Conservation (phyloP, 2,113 vertebrate species). For the Dipodomys spectabilis region DNA sequence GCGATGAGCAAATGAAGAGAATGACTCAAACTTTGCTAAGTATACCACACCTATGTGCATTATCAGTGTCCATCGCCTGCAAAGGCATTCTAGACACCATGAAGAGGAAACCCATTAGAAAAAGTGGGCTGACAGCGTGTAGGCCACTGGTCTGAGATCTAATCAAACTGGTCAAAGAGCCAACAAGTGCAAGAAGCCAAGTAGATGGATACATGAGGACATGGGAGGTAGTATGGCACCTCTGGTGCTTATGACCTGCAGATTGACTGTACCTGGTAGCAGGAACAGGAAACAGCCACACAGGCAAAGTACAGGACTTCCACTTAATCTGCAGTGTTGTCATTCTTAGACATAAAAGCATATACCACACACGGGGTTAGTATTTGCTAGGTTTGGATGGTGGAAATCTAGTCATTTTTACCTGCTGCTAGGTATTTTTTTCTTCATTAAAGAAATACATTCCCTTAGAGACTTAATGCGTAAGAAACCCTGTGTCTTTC, state of each 20-base stretch:
- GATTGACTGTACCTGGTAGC: not conserved
- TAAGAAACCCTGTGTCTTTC: not conserved
- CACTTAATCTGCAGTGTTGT: not conserved
- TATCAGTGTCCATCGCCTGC: not conserved
- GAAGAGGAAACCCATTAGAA: not conserved
- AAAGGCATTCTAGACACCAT: not conserved
- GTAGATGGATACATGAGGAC: not conserved
- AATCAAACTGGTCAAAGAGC: rapidly evolving
- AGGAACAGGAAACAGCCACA: not conserved
- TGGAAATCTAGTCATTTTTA: too few species aligned
- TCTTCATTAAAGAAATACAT: not conserved
- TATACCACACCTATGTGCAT: not conserved
- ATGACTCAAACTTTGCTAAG: too few species aligned
- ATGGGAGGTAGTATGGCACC: too few species aligned
- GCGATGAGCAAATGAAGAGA: too few species aligned
- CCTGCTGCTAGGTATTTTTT: too few species aligned
- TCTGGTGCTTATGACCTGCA: too few species aligned
- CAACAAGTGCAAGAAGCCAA: not conserved
- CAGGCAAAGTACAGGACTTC: too few species aligned
- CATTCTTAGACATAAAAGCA: too few species aligned
- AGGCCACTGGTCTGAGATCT: not conserved
- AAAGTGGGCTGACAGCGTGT: not conserved
- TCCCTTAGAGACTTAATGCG: too few species aligned
- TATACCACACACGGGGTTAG: too few species aligned
- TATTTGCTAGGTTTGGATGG: too few species aligned